Base-by-base conservation (phyloP, 2,113 vertebrate species). In the Mola mola region DNA sequence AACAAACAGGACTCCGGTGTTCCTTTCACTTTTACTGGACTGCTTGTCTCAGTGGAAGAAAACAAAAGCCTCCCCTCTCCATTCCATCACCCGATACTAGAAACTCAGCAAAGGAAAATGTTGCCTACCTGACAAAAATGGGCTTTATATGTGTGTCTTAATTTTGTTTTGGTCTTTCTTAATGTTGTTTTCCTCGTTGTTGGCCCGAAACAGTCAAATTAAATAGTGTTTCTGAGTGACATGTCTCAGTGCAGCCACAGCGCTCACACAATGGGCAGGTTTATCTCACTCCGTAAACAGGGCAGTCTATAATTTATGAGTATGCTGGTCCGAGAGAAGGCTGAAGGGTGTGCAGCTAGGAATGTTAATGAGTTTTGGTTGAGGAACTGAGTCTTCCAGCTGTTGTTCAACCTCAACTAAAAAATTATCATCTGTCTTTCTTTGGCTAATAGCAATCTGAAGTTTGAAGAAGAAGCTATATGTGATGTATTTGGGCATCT, bases 331-430 rank as follows among this genome's bases (percentile, higher is more conserved):
- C 50, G 79, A 60, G 61, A 75, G 59, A 25, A 33, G 52, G 59
- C 56, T 20, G 48, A 55, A 42, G 29, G 55, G 58, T 25, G 6
- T 1, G 22, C 51, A 20, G 70, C 31, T 34, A 49, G 85, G 89
- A 90, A 92, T 88, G 86, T 88, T 89, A 86, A 91, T 84, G 78
- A 58, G 7, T 68, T 75, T 68, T 71, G 58, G 57, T 75, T 8
- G 40, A 64, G 65, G 67, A 52, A 69, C 72, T 51, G 36, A 58
- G 38, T 52, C 48, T 43, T 66, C 31, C 31, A 43, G 66, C 56
- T 62, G 62, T 28, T 47, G 47, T 59, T 78, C 65, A 46, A 71
- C 61, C 64, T 78, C 36, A 49, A 31, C 58, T 61, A 29, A 65
- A 46, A 66, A 74, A 62, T 26, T 19, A 40, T 16, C 38, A 40